These are phyloP conservation scores for Physeter macrocephalus DNA, from an alignment of 2,113 vertebrate species.

Conservation along the genomic window DNA sequence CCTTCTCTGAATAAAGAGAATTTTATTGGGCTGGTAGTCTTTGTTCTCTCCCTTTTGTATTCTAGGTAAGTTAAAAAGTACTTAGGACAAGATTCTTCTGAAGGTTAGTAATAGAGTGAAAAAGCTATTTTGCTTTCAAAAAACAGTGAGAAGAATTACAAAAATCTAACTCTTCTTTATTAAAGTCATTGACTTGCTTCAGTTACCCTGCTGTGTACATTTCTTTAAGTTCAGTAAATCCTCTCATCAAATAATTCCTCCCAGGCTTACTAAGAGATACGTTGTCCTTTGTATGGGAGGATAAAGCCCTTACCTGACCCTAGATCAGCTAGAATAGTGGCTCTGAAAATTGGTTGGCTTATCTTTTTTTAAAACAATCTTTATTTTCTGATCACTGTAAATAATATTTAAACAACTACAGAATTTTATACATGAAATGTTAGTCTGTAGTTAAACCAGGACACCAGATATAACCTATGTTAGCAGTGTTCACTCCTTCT, in stretches of 20 bases:
- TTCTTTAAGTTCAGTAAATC: constrained; percentile 10
- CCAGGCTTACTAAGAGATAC: background rate
- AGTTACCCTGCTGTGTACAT: background rate
- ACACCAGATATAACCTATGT: background rate
- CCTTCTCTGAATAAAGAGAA: constrained; percentile 90
- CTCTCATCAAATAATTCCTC: background rate
- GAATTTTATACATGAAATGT: background rate
- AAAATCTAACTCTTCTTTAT: background rate
- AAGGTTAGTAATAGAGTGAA: background rate
- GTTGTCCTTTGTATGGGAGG: background rate
- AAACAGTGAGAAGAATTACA: background rate
- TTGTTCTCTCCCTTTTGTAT: constrained; percentile 91
- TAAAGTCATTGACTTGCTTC: background rate
- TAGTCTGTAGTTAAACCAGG: background rate
- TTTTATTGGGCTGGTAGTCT: constrained; percentile 86
- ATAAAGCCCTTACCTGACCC: background rate
- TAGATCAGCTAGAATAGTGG: background rate
- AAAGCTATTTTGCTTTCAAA: background rate
- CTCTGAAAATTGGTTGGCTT: background rate
- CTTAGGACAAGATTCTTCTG: background rate
- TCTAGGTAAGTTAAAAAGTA: constrained; percentile 86
- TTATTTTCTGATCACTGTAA: background rate
- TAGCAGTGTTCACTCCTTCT: background rate
- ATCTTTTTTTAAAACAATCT: background rate
- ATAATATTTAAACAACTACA: background rate